Base-by-base conservation (phyloP, 2,797 vertebrate species). In the Anguilla obscura region DNA sequence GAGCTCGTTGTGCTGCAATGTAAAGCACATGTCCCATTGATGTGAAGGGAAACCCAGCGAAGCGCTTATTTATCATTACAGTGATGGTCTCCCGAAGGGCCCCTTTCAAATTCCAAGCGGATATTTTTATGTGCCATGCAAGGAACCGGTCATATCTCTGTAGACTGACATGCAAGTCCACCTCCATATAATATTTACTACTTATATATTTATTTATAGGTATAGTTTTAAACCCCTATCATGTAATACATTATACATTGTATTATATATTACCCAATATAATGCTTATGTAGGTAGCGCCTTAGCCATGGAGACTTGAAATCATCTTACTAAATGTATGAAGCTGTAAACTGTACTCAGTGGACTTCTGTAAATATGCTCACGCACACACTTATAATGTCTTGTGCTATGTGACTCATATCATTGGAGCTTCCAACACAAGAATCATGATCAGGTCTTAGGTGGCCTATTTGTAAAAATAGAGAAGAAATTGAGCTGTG, bases 21-120 rank as follows among this genome's bases (percentile, higher is more conserved):
- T 3, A 83, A 90, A 90, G 86, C 89, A 89, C 63, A 88, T 90
- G 86, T 80, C 40, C 74, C 36, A 86, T 33, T 10, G 76, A 60
- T 52, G 84, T 30, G 45, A 58, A 54, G 71, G 56, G 10, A 71
- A 33, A 71, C 24, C 80, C 63, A 84, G 88, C 30, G 48, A 76
- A 63, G 50, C 0, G 16, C 50, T 33, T 45, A 71, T 85, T 76
- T 90, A 40, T 40, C 85, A 89, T 89, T 87, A 88, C 58, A 54
- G 79, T 86, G 85, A 66, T 10, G 45, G 52, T 50, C 3, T 76
- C 45, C 27, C 50, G 85, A 54, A 85, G 85, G 45, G 71, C 50
- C 45, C 60, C 27, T 88, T 86, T 88, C 86, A 89, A 58, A 69
- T 27, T 71, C 66, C 9, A 50, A 50, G 66, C 52, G 27, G 24